Percentiles rank a stretch among this genome's conserved stretches.
Evolutionary conservation across 1,140 invertebrate genomes (phyloP).

Genomic region (Melitaea cinxia): DNA sequence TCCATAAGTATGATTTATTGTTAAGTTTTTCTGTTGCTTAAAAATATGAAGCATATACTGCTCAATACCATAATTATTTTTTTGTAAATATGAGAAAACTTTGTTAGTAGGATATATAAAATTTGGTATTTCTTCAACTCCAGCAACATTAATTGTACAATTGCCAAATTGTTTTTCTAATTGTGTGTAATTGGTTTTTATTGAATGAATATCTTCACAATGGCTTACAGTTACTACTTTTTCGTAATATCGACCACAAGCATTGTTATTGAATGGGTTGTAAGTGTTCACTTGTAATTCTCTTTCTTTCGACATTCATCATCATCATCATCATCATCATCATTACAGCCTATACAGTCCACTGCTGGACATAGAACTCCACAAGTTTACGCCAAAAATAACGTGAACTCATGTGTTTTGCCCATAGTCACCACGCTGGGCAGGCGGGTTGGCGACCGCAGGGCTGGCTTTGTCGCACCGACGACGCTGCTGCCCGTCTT

Average conservation of each 20-base stretch:
- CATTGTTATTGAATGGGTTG: slow-evolving; percentile 25
- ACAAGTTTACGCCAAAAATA: too few relatives aligned
- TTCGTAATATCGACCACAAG: slow-evolving; percentile 20
- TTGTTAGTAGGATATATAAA: slow-evolving; percentile 21
- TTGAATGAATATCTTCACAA: slow-evolving; percentile 17
- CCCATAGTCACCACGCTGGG: too few relatives aligned
- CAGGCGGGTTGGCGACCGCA: too few relatives aligned
- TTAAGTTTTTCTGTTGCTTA: slow-evolving; percentile 22
- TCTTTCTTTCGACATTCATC: too few relatives aligned
- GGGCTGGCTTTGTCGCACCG: too few relatives aligned
- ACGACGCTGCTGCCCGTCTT: too few relatives aligned
- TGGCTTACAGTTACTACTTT: slow-evolving; percentile 17
- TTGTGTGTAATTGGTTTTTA: slow-evolving; percentile 9
- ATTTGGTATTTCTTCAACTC: slow-evolving; percentile 26
- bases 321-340: too few relatives aligned
- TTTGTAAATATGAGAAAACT: background rate
- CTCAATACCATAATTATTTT: slow-evolving; percentile 27
- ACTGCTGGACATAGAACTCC: too few relatives aligned
- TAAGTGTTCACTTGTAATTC: slow-evolving; percentile 26
- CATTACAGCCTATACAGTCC: too few relatives aligned
- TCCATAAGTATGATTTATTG: slow-evolving; percentile 15
- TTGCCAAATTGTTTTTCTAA: slow-evolving; percentile 15
- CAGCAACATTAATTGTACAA: slow-evolving; percentile 26
- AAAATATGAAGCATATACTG: slow-evolving; percentile 30
- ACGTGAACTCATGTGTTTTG: too few relatives aligned